Base-by-base conservation (phyloP, 2,888 invertebrate species). In the Dolichopus griseipennis region DNA sequence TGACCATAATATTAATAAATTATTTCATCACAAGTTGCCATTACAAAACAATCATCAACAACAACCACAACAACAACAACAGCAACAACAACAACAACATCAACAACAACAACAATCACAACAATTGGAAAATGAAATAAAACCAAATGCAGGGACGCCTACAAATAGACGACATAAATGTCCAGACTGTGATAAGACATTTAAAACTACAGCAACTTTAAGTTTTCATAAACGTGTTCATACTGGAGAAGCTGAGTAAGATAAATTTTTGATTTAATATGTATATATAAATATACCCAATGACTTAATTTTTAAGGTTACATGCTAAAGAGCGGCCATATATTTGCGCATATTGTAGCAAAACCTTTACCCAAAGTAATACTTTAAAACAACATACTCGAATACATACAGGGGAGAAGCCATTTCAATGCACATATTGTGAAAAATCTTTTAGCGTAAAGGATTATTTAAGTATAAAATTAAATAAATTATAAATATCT, bases 371-470 rank as follows among this genome's bases (percentile, higher is more conserved):
- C 73, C 80, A 80, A 76, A 80, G 79, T 76, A 80, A 80, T 76
- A 80, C 81, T 74, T 78, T 80, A 72, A 80, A 79, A 77, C 80
- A 80, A 76, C 80, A 80, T 75, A 80, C 79, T 76, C 78, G 80
- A 76, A 80, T 80, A 76, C 80, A 80, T 77, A 80, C 80, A 78
- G 79, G 80, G 78, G 74, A 41, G 27, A 52, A 64, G n/a, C 61
- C 62, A 61, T 67, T 61, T 61, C 62, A 61, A 9, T 62, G 61
- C 61, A 41, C 22, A n/a, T 41, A 41, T 67, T 67, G 65, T 43
- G 70, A 80, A 78, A 80, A 80, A 78, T 80, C 80, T 74, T 80
- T 79, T 78, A 77, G 79, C 77, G 80, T 80, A 76, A 79, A 79
- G 78, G 79, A 80, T 77, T 80, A 80, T 78, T 78, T 80, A 78